phyloP scores from a whole-genome alignment of 1,140 invertebrate genomes.

The Calycopis cecrops region DNA sequence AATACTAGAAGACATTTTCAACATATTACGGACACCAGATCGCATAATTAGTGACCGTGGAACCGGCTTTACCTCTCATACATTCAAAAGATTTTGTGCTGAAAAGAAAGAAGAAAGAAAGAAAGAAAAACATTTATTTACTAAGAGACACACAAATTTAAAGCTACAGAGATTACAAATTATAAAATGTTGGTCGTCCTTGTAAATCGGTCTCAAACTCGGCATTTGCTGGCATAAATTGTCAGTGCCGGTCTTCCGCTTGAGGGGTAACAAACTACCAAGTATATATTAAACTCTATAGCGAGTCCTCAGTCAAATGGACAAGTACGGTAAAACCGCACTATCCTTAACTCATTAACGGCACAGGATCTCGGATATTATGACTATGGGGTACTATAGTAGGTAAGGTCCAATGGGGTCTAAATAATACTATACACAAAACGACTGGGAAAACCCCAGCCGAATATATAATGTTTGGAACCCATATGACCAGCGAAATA shows the following conservation, averaged over 20 bases:
- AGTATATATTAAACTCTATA: constrained; percentile 32
- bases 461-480: constrained; percentile 31
- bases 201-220: too few relatives aligned
- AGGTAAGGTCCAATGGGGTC: constrained; percentile 27
- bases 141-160: too few relatives aligned
- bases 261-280: too few relatives aligned
- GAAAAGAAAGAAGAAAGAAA: too few relatives aligned
- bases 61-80: constrained; percentile 30
- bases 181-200: too few relatives aligned
- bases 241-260: too few relatives aligned
- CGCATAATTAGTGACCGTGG: constrained; percentile 31
- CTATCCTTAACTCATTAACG: constrained; percentile 26
- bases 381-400: constrained; percentile 25
- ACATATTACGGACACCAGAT: constrained; percentile 24
- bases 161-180: too few relatives aligned
- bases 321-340: constrained; percentile 33
- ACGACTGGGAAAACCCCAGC: constrained; percentile 22
- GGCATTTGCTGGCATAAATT: too few relatives aligned
- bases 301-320: constrained; percentile 30
- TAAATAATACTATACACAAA: constrained; percentile 27
- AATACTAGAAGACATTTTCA: constrained; percentile 28
- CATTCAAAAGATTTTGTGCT: constrained; percentile 24
- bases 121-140: too few relatives aligned
- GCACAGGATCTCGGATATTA: constrained; percentile 21
- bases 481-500: constrained; percentile 20